Percentiles rank a stretch among this genome's conserved stretches.
phyloP scores from a whole-genome alignment of 92 coral and sea anemone genomes.

The Isaurus tuberculatus region DNA sequence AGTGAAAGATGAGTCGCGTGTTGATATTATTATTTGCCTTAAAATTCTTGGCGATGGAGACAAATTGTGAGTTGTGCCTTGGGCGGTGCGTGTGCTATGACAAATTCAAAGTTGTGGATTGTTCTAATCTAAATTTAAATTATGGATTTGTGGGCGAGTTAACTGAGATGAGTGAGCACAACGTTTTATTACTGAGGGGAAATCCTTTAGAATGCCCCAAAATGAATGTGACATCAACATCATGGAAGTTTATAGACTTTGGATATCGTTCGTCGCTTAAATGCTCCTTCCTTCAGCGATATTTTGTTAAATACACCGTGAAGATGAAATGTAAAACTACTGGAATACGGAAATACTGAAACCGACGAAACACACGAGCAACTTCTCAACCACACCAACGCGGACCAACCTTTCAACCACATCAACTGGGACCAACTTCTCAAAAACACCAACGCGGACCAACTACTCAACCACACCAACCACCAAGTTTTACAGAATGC shows the following conservation, averaged over 20 bases:
- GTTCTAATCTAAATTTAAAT: background rate
- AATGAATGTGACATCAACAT: background rate
- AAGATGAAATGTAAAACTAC: background rate
- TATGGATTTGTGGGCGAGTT: no score
- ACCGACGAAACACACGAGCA: no score
- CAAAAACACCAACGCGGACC: background rate
- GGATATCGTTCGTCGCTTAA: no score
- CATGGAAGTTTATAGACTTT: background rate
- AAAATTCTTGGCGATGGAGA: background rate
- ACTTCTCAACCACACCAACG: no score
- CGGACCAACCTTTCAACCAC: no score
- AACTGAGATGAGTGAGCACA: no score
- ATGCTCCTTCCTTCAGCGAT: background rate
- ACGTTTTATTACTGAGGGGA: no score
- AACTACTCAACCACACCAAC: no score
- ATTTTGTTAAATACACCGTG: background rate
- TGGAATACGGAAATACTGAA: background rate
- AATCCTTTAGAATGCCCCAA: background rate
- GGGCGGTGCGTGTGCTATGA: background rate
- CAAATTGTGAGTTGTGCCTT: background rate
- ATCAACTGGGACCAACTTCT: no score
- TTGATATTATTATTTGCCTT: background rate
- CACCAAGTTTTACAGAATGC: no score
- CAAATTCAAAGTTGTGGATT: background rate
- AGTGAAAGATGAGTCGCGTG: background rate